Conservation (phyloP, 2,888 invertebrate genomes). For the Hemithea aestivaria region DNA sequence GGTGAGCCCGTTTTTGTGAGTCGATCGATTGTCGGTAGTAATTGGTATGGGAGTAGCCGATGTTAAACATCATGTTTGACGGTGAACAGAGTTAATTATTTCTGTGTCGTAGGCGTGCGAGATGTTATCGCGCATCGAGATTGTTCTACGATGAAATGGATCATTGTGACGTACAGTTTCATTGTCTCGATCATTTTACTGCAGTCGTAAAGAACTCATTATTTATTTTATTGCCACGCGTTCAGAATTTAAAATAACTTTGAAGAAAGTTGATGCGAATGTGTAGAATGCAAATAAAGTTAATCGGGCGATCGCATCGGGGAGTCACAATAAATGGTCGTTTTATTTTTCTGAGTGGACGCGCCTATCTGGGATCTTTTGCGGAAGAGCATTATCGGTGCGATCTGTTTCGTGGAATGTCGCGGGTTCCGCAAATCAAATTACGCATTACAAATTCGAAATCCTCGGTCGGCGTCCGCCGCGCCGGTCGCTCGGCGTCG, state of each 20-base stretch:
- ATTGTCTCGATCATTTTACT: constrained; percentile 38
- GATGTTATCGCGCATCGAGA: constrained; percentile 60
- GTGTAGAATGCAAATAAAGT: constrained; percentile 42
- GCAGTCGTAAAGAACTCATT: constrained; percentile 19
- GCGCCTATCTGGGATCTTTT: constrained; percentile 47
- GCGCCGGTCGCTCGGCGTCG: constrained; percentile 3
- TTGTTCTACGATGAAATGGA: constrained; percentile 61
- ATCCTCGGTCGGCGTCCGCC: constrained; percentile 26
- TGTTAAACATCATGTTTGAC: constrained; percentile 74
- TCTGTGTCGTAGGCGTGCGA: constrained; percentile 71
- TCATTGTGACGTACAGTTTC: constrained; percentile 55
- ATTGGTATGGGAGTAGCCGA: constrained; percentile 75
- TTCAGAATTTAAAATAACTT: constrained; percentile 17
- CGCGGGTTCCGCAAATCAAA: constrained; percentile 62
- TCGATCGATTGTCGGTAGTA: constrained; percentile 71
- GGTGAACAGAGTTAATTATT: constrained; percentile 73
- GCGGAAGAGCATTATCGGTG: constrained; percentile 50
- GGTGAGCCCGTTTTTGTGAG: constrained; percentile 63
- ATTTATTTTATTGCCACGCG: constrained; percentile 17
- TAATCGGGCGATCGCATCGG: constrained; percentile 44
- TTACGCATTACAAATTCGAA: constrained; percentile 70
- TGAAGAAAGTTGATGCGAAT: constrained; percentile 22
- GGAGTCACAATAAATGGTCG: constrained; percentile 38
- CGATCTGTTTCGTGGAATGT: constrained; percentile 61
- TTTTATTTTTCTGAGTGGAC: constrained; percentile 42